phyloP scores from a whole-genome alignment of 2,113 vertebrate genomes.

The Spizaetus ornatus region DNA sequence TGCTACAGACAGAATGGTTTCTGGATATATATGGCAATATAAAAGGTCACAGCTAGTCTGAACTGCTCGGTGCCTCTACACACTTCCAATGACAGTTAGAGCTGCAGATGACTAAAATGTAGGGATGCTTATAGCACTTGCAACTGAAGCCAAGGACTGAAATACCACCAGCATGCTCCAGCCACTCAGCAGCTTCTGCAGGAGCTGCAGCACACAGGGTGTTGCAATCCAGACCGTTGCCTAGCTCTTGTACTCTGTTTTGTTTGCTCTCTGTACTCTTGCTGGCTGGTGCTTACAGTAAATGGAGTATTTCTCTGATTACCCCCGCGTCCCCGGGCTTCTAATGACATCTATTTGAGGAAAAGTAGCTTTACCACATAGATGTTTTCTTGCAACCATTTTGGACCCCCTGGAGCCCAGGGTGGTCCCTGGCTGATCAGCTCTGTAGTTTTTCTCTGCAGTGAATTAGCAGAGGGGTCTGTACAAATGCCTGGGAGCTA shows the following conservation, averaged over 20 bases:
- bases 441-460: background rate
- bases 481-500: background rate
- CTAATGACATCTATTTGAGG: background rate
- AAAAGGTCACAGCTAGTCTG: background rate
- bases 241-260: background rate
- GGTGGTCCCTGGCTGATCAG: background rate
- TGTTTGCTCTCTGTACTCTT: background rate
- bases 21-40: background rate
- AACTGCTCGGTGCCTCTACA: background rate
- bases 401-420: background rate
- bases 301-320: background rate
- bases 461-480: background rate
- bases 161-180: background rate
- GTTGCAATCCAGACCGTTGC: background rate
- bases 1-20: background rate
- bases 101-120: background rate
- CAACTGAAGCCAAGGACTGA: constrained; percentile 7
- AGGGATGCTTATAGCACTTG: background rate
- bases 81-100: background rate
- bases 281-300: background rate
- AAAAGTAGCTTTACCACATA: background rate
- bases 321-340: rapidly evolving
- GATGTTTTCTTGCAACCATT: background rate
- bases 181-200: background rate
- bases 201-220: rapidly evolving